Percentiles rank a stretch among this genome's conserved stretches.
Conservation (phyloP, 2,888 invertebrate genomes). For the Teinopalpus imperialis region DNA sequence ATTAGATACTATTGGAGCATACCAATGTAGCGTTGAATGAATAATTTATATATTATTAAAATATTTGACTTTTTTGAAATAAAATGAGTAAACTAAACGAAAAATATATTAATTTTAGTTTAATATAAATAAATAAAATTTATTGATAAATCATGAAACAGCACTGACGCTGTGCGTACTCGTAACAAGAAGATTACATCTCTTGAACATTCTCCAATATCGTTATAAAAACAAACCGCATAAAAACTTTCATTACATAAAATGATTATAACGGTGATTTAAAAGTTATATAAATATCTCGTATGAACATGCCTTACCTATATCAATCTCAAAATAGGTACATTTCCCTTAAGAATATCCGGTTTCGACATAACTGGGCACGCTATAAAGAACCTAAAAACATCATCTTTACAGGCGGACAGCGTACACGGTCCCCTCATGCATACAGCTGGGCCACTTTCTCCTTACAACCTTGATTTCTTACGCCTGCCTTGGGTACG, state of each 20-base stretch:
- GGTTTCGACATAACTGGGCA: conserved; percentile 24
- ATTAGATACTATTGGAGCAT: no score
- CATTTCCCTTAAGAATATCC: conserved; percentile 20
- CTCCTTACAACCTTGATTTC: conserved; percentile 78
- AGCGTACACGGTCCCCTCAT: conserved; percentile 34
- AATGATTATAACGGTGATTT: neutral
- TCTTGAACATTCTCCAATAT: neutral
- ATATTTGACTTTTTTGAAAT: no score
- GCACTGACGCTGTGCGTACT: conserved; percentile 11
- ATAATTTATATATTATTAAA: no score
- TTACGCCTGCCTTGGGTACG: conserved; percentile 54
- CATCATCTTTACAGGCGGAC: conserved; percentile 13
- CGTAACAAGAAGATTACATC: neutral
- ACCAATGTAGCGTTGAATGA: no score
- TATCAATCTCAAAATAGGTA: conserved; percentile 3
- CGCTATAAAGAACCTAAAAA: conserved; percentile 40
- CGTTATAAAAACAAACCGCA: neutral
- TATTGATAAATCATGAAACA: conserved; percentile 9
- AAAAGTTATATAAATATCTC: neutral
- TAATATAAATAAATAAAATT: no score
- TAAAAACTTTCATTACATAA: neutral
- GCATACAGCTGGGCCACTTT: conserved; percentile 68
- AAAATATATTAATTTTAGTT: no score
- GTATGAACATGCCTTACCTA: conserved; percentile 6
- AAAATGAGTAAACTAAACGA: no score